phyloP scores from a whole-genome alignment of 2,797 vertebrate genomes.

The Pelobates cultripes region DNA sequence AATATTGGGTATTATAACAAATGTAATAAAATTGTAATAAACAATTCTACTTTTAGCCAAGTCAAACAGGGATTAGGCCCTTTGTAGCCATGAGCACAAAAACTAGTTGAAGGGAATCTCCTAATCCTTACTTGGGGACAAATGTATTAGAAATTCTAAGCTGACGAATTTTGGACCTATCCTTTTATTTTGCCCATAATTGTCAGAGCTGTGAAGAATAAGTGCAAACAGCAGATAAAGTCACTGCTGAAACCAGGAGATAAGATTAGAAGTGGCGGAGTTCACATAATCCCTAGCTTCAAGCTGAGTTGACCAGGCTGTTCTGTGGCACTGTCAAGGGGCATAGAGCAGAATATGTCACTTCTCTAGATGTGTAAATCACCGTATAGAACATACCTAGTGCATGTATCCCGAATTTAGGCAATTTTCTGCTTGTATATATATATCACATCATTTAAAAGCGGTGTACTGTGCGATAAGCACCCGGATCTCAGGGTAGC shows the following conservation, averaged over 20 bases:
- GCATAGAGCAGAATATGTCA: background rate
- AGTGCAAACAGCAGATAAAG: conserved; percentile 27
- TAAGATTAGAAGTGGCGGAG: conserved; percentile 39
- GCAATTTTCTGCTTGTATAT: too few relatives aligned
- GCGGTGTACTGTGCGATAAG: too few relatives aligned
- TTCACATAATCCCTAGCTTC: conserved; percentile 23
- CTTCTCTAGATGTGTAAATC: too few relatives aligned
- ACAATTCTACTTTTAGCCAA: background rate
- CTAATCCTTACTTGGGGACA: conserved; percentile 32
- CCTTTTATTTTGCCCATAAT: background rate
- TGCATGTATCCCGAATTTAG: too few relatives aligned
- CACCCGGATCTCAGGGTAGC: too few relatives aligned
- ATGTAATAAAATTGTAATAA: too few relatives aligned
- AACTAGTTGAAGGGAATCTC: conserved; percentile 10
- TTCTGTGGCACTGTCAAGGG: background rate
- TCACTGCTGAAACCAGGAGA: conserved; percentile 36
- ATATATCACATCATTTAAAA: too few relatives aligned
- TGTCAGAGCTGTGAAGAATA: conserved; percentile 16
- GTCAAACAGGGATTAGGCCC: background rate
- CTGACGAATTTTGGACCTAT: background rate
- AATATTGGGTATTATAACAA: too few relatives aligned
- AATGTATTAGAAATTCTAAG: conserved; percentile 24
- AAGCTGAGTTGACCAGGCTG: background rate
- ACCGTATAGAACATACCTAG: too few relatives aligned
- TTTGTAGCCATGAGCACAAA: background rate